phyloP scores from a whole-genome alignment of 2,113 vertebrate species.

The Rhynchopsitta pachyrhyncha region DNA sequence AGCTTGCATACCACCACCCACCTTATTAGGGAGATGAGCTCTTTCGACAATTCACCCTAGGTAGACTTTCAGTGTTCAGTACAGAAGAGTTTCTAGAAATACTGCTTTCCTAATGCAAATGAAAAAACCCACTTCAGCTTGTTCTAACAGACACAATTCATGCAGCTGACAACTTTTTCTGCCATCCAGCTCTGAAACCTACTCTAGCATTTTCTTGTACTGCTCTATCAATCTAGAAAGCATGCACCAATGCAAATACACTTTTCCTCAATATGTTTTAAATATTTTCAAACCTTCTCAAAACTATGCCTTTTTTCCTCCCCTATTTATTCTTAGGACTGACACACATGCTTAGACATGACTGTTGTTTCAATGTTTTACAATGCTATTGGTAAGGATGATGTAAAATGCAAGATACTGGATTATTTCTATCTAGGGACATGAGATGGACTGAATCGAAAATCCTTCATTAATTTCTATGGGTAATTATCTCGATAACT shows the following conservation, averaged over 20 bases:
- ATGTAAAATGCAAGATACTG: background rate
- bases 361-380: background rate
- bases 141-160: background rate
- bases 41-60: background rate
- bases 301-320: background rate
- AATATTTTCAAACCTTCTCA: background rate
- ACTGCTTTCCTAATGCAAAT: background rate
- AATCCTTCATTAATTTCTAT: constrained; percentile 16
- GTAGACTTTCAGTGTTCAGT: background rate
- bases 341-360: background rate
- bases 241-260: background rate
- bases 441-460: background rate
- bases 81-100: background rate
- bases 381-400: background rate
- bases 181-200: background rate
- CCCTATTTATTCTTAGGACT: background rate
- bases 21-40: background rate
- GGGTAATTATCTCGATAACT: constrained; percentile 3
- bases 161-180: background rate
- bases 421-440: background rate
- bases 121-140: background rate
- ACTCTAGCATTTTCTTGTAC: background rate
- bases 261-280: background rate
- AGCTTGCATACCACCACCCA: background rate
- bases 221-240: background rate